These are phyloP conservation scores for Melanotaenia boesemani DNA, from an alignment of 2,797 vertebrate species.

Conservation along the genomic window DNA sequence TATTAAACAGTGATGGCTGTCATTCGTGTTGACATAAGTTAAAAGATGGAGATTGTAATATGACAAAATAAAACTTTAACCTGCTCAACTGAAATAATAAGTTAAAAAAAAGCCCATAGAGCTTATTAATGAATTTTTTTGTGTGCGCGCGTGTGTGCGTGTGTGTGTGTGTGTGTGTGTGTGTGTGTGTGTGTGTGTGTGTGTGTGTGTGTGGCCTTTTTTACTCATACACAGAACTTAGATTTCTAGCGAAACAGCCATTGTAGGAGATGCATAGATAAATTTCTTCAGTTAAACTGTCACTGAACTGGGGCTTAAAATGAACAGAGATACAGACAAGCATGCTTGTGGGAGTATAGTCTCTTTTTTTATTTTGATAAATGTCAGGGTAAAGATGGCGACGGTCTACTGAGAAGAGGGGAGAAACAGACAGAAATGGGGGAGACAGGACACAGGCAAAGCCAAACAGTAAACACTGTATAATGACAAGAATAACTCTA, in stretches of 20 bases:
- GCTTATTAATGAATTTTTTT: neutral
- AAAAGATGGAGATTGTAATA: neutral
- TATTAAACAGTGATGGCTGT: neutral
- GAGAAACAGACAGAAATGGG: conserved; percentile 16
- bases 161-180: no score
- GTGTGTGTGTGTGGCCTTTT: neutral
- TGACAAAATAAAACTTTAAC: neutral
- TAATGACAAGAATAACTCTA: conserved; percentile 13
- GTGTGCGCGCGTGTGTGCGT: no score
- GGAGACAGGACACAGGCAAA: conserved; percentile 19
- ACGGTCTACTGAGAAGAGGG: neutral
- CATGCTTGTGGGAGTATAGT: neutral
- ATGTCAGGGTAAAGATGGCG: neutral
- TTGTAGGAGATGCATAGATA: conserved; percentile 4
- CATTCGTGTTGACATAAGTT: neutral
- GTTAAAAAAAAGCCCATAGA: neutral
- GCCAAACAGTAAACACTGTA: conserved; percentile 21
- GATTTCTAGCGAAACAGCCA: neutral
- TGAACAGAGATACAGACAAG: neutral
- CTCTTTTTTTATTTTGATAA: neutral
- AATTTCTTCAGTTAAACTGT: neutral
- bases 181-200: no score
- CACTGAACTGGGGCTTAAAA: neutral
- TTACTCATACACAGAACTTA: neutral
- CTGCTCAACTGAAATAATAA: neutral